Conservation (phyloP, 2,113 vertebrate species). For the Rhinichthys klamathensis region DNA sequence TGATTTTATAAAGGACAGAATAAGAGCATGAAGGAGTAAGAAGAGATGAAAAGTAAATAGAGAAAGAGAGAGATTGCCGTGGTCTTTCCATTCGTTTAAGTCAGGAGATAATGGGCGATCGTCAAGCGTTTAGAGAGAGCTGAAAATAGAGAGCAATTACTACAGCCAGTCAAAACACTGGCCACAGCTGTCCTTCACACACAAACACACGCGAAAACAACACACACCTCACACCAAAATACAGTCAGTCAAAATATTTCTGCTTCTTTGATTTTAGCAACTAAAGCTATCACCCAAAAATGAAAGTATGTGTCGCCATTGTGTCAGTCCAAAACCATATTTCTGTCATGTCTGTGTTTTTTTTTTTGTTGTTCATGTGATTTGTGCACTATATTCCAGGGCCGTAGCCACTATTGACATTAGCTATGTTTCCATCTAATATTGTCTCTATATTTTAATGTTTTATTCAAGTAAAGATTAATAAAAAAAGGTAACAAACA, state of each 20-base stretch:
- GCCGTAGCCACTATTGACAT: no score
- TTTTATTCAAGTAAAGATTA: no score
- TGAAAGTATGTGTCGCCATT: background rate
- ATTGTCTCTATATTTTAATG: no score
- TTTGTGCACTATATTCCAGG: background rate
- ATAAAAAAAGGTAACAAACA: no score
- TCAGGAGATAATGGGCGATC: slow-evolving; percentile 10
- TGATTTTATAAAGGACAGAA: background rate
- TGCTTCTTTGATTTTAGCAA: background rate
- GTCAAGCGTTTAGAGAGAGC: slow-evolving; percentile 14
- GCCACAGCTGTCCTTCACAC: slow-evolving; percentile 36
- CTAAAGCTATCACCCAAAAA: background rate
- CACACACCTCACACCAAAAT: background rate
- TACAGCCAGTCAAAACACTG: slow-evolving; percentile 36
- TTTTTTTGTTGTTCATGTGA: background rate
- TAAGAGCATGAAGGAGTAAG: background rate
- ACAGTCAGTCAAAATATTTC: background rate
- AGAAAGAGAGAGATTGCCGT: background rate
- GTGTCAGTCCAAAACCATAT: background rate
- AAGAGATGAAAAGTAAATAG: slow-evolving; percentile 22
- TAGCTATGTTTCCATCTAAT: no score
- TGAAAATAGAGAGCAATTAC: slow-evolving; percentile 37
- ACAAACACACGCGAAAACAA: background rate
- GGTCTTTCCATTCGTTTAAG: background rate
- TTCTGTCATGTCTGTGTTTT: background rate